phyloP scores from a whole-genome alignment of 2,888 invertebrate genomes.

The Balanococcus diminutus region DNA sequence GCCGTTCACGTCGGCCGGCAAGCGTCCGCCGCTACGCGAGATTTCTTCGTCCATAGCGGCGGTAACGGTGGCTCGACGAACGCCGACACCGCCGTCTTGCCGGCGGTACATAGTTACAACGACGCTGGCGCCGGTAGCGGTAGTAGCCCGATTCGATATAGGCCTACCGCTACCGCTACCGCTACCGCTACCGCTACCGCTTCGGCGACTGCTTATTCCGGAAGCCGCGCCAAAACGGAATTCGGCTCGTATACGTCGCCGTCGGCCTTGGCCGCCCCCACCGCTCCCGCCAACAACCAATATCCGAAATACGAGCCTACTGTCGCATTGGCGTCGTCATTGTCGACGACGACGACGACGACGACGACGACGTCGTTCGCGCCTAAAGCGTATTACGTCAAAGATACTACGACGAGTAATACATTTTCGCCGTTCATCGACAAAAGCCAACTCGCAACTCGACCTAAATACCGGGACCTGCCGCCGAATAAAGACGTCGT shows the following conservation, averaged over 20 bases:
- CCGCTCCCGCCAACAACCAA: neutral
- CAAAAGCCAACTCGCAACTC: neutral
- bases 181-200: neutral
- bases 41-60: too few relatives aligned
- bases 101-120: too few relatives aligned
- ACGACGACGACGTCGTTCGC: neutral
- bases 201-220: neutral
- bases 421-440: neutral
- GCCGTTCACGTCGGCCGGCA: too few relatives aligned
- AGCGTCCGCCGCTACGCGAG: neutral
- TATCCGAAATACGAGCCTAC: neutral
- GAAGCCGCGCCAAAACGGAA: neutral
- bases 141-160: neutral
- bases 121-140: too few relatives aligned
- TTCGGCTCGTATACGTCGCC: constrained; percentile 18
- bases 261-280: neutral
- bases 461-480: neutral
- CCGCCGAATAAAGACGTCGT: neutral
- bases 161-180: neutral
- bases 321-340: neutral
- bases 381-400: constrained; percentile 18
- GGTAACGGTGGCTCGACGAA: neutral
- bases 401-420: constrained; percentile 53
- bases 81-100: neutral
- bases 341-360: neutral